Evolutionary conservation across 2,888 invertebrate species (phyloP).

Genomic region (Hydriomena furcata): DNA sequence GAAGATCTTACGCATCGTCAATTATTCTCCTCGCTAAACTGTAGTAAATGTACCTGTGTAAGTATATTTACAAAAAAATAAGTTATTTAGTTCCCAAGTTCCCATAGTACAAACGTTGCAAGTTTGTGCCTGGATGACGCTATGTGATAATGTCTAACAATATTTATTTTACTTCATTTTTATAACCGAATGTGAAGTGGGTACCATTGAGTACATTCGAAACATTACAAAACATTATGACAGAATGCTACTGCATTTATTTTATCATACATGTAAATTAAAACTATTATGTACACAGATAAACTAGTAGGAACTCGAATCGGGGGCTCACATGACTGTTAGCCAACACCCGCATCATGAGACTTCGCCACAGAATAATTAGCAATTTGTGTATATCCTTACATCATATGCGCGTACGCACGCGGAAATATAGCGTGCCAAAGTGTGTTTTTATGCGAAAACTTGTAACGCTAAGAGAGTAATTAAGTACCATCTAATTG

Average conservation of each 20-base stretch:
- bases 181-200: too few species aligned
- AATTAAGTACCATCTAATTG: slow-evolving; percentile 25
- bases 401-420: slow-evolving; percentile 34
- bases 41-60: too few species aligned
- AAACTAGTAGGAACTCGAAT: slow-evolving; percentile 25
- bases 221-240: slow-evolving; percentile 21
- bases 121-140: too few species aligned
- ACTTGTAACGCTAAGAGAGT: slow-evolving; percentile 33
- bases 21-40: too few species aligned
- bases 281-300: slow-evolving; percentile 32
- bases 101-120: too few species aligned
- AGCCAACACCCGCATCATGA: slow-evolving; percentile 51
- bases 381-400: slow-evolving; percentile 3
- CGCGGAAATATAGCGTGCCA: slow-evolving; percentile 52
- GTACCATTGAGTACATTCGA: not conserved
- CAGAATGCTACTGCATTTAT: slow-evolving; percentile 23
- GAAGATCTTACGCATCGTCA: too few species aligned
- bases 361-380: slow-evolving; percentile 35
- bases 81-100: too few species aligned
- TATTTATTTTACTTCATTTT: too few species aligned
- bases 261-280: slow-evolving; percentile 36
- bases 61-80: too few species aligned
- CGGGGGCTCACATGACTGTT: slow-evolving; percentile 39
- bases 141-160: too few species aligned
- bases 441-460: slow-evolving; percentile 40